Evolutionary conservation across 1,140 invertebrate genomes (phyloP).

Genomic region (Carcinoscorpius rotundicauda): DNA sequence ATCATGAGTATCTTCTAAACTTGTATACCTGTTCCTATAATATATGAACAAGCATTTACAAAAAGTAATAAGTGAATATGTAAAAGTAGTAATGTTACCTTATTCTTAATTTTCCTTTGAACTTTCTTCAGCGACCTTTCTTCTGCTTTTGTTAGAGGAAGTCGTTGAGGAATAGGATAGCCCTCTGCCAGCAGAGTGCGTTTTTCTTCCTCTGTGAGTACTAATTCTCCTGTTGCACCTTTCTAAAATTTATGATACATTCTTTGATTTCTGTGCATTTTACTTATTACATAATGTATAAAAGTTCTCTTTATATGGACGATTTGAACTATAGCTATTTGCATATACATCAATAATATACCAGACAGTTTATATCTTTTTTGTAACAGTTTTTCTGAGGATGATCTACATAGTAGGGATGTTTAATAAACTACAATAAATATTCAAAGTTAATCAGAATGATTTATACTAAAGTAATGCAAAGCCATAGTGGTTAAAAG

Average conservation of each 20-base stretch:
- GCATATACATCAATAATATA: too few relatives aligned
- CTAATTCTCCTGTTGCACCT: slow-evolving; percentile 70
- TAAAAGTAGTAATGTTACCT: slow-evolving; percentile 45
- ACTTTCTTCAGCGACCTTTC: slow-evolving; percentile 98
- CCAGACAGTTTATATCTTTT: too few relatives aligned
- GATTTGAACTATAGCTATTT: too few relatives aligned
- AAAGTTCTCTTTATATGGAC: too few relatives aligned
- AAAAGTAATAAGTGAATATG: background rate
- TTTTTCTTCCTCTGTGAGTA: slow-evolving; percentile 93
- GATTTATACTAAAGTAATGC: too few relatives aligned
- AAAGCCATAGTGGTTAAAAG: too few relatives aligned
- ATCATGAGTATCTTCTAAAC: background rate
- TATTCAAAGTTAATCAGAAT: too few relatives aligned
- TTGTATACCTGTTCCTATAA: background rate
- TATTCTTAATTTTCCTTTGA: slow-evolving; percentile 97
- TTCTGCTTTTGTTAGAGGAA: slow-evolving; percentile 91
- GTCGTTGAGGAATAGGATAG: slow-evolving; percentile 83
- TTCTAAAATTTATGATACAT: slow-evolving; percentile 46
- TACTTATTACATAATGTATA: too few relatives aligned
- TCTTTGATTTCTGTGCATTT: too few relatives aligned
- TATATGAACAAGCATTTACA: background rate
- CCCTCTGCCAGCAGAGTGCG: slow-evolving; percentile 85
- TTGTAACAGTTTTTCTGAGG: too few relatives aligned
- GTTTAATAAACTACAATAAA: too few relatives aligned
- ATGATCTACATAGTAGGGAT: too few relatives aligned